phyloP scores from a whole-genome alignment of 2,113 vertebrate genomes.

The Hippolais icterina region DNA sequence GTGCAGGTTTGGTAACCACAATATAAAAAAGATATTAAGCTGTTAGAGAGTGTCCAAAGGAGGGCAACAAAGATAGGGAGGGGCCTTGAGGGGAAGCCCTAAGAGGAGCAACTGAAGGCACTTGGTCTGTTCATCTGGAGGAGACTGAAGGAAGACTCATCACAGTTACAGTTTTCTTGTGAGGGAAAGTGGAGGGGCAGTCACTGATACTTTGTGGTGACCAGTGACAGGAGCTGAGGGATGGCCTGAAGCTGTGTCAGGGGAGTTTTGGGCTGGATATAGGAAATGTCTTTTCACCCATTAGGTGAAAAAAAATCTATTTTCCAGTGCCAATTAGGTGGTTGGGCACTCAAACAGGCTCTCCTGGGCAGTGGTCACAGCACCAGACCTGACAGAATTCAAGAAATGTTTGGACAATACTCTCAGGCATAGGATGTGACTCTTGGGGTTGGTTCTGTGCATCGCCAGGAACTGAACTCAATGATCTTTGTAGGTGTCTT shows the following conservation, averaged over 20 bases:
- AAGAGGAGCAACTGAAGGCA: background rate
- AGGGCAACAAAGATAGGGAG: background rate
- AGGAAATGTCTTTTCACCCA: background rate
- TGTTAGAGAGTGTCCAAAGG: background rate
- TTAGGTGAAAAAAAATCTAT: background rate
- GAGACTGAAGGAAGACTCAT: background rate
- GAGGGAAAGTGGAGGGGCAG: background rate
- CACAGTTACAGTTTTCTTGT: background rate
- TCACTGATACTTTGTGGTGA: background rate
- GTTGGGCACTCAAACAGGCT: background rate
- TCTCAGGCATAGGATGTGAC: background rate
- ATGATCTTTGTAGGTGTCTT: background rate
- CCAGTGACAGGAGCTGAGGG: background rate
- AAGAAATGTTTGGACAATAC: background rate
- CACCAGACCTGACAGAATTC: background rate
- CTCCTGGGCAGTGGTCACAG: background rate
- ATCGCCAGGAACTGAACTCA: background rate
- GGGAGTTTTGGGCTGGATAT: background rate
- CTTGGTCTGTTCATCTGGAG: background rate
- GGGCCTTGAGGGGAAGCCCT: background rate
- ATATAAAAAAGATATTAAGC: background rate
- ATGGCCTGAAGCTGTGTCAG: background rate
- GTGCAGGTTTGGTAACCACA: background rate
- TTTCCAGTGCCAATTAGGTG: too few relatives aligned
- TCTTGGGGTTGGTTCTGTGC: background rate